Conservation (phyloP, 2,113 vertebrate genomes). For the Acrocephalus arundinaceus region DNA sequence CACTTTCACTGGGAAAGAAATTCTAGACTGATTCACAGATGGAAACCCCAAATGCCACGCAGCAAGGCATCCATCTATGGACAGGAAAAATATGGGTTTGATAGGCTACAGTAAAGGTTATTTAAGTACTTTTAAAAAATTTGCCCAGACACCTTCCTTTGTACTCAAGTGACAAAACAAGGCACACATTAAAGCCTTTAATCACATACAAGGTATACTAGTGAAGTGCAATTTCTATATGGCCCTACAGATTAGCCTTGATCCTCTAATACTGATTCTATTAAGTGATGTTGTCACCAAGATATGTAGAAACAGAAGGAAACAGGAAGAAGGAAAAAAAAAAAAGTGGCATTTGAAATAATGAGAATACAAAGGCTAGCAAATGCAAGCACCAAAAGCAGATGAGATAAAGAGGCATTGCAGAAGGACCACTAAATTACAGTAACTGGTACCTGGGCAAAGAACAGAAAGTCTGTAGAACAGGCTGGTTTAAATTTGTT, state of each 20-base stretch:
- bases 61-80: constrained; percentile 31
- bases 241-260: background rate
- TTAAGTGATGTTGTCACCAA: background rate
- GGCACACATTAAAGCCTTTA: background rate
- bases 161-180: background rate
- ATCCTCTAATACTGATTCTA: background rate
- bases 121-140: constrained; percentile 19
- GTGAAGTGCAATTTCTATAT: background rate
- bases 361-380: background rate
- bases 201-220: background rate
- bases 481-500: background rate
- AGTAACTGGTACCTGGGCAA: background rate
- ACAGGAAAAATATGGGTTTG: constrained; percentile 63
- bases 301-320: background rate
- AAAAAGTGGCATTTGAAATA: background rate
- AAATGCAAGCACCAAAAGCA: background rate
- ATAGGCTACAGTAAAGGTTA: constrained; percentile 46
- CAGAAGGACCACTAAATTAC: background rate
- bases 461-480: background rate
- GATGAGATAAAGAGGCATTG: background rate
- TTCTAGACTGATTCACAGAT: constrained; percentile 62
- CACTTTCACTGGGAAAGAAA: constrained; percentile 53
- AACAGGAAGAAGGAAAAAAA: background rate
- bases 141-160: background rate
- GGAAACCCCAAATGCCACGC: constrained; percentile 67